A percentile compares a stretch with the other conserved stretches of the same genome.
Evolutionary conservation across 2,888 invertebrate genomes (phyloP).

Genomic region (Pollenia amentaria): DNA sequence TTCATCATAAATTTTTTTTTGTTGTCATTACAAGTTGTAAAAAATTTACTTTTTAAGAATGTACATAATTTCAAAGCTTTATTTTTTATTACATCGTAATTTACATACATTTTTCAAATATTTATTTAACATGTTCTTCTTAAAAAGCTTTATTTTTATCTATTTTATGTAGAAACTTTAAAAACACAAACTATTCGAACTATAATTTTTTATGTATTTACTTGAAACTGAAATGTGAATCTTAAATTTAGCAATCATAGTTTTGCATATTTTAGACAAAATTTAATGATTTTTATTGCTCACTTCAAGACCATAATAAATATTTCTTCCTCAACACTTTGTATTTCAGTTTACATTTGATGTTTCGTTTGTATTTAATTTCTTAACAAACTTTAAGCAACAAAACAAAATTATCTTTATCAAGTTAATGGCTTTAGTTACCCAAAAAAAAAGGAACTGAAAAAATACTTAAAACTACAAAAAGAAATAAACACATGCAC

Average conservation of each 20-base stretch:
- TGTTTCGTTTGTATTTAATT: not conserved
- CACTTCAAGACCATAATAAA: not conserved
- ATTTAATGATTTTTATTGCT: slow-evolving; percentile 10
- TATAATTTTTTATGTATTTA: not conserved
- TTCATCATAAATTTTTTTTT: too few relatives aligned
- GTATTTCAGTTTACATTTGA: slow-evolving; percentile 13
- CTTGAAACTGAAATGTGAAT: too few relatives aligned
- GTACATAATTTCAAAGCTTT: too few relatives aligned
- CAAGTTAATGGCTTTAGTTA: slow-evolving; percentile 33
- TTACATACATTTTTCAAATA: too few relatives aligned
- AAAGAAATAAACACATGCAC: not conserved
- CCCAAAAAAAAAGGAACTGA: too few relatives aligned
- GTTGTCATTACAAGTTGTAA: too few relatives aligned
- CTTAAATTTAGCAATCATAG: not conserved
- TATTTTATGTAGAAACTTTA: too few relatives aligned
- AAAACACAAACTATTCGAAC: too few relatives aligned
- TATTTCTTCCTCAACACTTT: not conserved
- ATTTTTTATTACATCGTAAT: too few relatives aligned
- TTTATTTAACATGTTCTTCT: too few relatives aligned
- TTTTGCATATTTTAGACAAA: not conserved
- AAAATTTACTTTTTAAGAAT: too few relatives aligned
- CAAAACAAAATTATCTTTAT: slow-evolving; percentile 10
- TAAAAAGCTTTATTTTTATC: too few relatives aligned
- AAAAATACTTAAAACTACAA: not conserved
- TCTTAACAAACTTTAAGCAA: slow-evolving; percentile 7